These are phyloP conservation scores for Hybognathus amarus DNA, from an alignment of 2,797 vertebrate species.

Conservation along the genomic window DNA sequence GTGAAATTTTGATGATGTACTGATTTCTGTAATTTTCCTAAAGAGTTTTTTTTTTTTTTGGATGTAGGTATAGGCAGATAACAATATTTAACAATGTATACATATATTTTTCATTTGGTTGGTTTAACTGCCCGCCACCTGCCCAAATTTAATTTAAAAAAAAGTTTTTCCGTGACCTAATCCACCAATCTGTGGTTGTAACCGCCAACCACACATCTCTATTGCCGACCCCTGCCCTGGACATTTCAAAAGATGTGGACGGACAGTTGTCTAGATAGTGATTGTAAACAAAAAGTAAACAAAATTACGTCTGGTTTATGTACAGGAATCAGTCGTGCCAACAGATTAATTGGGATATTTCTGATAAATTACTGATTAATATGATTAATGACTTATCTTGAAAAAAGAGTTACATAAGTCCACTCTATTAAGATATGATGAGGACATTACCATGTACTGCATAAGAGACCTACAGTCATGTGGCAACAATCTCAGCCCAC, in stretches of 20 bases:
- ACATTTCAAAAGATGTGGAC: neutral
- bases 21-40: no score
- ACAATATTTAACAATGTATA: no score
- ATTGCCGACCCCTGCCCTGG: neutral
- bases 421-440: neutral
- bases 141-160: no score
- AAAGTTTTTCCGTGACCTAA: no score
- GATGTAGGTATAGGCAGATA: no score
- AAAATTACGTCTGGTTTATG: neutral
- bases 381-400: neutral
- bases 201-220: no score
- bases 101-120: no score
- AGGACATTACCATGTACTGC: neutral
- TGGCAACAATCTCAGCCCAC: constrained; percentile 2
- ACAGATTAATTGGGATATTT: neutral
- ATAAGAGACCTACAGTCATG: neutral
- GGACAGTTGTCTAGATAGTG: neutral
- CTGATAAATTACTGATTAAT: neutral
- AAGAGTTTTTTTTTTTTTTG: no score
- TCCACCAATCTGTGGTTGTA: no score
- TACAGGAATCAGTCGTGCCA: neutral
- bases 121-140: no score
- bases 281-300: neutral
- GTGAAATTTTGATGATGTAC: no score
- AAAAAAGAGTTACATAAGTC: neutral